A percentile compares a stretch with the other conserved stretches of the same genome.
Evolutionary conservation across 2,888 invertebrate species (phyloP).

Genomic region (Ichneumon xanthorius): DNA sequence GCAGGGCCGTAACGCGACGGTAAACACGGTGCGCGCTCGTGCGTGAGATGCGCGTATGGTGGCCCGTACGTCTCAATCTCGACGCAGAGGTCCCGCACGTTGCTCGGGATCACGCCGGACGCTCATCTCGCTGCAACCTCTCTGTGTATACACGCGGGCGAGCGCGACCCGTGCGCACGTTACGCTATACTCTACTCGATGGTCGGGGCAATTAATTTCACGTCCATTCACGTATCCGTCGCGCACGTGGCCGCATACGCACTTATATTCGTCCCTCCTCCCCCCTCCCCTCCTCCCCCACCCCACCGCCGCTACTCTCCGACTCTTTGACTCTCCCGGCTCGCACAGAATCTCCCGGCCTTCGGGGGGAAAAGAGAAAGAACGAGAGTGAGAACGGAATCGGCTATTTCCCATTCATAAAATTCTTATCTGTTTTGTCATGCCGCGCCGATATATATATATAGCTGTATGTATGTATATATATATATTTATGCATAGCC

Average conservation of each 20-base stretch:
- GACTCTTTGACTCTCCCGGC: slow-evolving; percentile 44
- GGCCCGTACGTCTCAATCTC: slow-evolving; percentile 23
- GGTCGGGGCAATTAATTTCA: slow-evolving; percentile 72
- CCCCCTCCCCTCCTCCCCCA: slow-evolving; percentile 53
- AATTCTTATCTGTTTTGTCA: slow-evolving; percentile 68
- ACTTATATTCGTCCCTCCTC: slow-evolving; percentile 65
- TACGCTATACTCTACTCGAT: slow-evolving; percentile 44
- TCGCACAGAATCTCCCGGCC: slow-evolving; percentile 35
- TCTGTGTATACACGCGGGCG: slow-evolving; percentile 52
- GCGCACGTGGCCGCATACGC: slow-evolving; percentile 66
- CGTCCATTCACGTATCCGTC: slow-evolving; percentile 70
- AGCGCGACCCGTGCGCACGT: slow-evolving; percentile 45
- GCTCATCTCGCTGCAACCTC: slow-evolving; percentile 47
- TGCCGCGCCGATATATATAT: slow-evolving; percentile 36
- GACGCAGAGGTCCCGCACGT: slow-evolving; percentile 26
- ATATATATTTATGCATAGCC: slow-evolving; percentile 46
- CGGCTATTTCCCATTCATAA: slow-evolving; percentile 70
- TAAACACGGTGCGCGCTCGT: slow-evolving; percentile 14
- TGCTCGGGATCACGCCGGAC: slow-evolving; percentile 35
- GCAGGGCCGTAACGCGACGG: neutral
- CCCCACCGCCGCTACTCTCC: slow-evolving; percentile 37
- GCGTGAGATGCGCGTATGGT: slow-evolving; percentile 22
- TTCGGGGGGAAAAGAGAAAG: slow-evolving; percentile 41
- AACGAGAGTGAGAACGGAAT: slow-evolving; percentile 54
- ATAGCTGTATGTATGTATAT: slow-evolving; percentile 22